A percentile compares a stretch with the other conserved stretches of the same genome.
Evolutionary conservation across 2,888 invertebrate species (phyloP).

Genomic region (Leptinotarsa peninsularis): DNA sequence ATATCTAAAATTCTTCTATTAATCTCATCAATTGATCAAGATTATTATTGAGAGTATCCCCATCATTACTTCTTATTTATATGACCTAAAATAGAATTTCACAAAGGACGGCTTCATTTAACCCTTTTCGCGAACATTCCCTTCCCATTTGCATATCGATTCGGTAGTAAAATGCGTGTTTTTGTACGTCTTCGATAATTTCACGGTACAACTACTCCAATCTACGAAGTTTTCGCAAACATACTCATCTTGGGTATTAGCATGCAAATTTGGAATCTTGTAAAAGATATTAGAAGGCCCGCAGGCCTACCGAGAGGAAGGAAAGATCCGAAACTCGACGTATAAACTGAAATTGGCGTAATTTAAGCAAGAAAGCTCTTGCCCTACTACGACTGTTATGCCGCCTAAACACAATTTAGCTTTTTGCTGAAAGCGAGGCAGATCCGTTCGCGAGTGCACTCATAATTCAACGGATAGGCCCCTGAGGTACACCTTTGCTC

Average conservation of each 20-base stretch:
- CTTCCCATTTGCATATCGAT: background rate
- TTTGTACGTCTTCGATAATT: conserved; percentile 27
- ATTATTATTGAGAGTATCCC: no score
- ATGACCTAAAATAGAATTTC: background rate
- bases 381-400: conserved; percentile 39
- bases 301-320: conserved; percentile 6
- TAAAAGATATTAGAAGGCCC: conserved; percentile 30
- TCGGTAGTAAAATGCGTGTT: conserved; percentile 21
- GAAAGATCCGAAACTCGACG: conserved; percentile 20
- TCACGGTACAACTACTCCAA: conserved; percentile 32
- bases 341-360: conserved; percentile 45
- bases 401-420: conserved; percentile 49
- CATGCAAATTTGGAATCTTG: conserved; percentile 39
- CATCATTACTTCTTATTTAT: background rate
- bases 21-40: no score
- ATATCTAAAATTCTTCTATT: no score
- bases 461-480: conserved; percentile 52
- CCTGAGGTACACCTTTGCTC: conserved; percentile 51
- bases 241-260: conserved; percentile 35
- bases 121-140: background rate
- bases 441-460: conserved; percentile 36
- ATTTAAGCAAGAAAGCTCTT: conserved; percentile 40
- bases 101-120: background rate
- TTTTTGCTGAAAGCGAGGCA: conserved; percentile 40
- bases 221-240: conserved; percentile 32